Evolutionary conservation across 2,888 invertebrate species (phyloP).

Genomic region (Diadegma fenestrale): DNA sequence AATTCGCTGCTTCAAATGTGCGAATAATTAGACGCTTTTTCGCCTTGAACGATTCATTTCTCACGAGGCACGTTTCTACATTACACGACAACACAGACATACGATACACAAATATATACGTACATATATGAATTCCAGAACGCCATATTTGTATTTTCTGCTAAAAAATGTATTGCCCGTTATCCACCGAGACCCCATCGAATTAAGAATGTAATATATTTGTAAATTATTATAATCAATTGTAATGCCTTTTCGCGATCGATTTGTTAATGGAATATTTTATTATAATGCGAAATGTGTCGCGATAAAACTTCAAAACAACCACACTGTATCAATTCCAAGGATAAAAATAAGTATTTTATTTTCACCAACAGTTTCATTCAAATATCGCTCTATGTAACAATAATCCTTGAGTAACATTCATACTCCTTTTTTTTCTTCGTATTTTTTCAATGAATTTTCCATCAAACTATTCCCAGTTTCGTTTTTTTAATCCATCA

Average conservation of each 20-base stretch:
- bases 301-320: conserved; percentile 20
- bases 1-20: conserved; percentile 96
- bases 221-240: conserved; percentile 75
- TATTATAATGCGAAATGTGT: conserved; percentile 21
- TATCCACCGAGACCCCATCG: conserved; percentile 43
- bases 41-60: conserved; percentile 26
- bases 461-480: neutral
- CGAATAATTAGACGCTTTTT: conserved; percentile 85
- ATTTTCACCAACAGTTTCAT: conserved; percentile 35
- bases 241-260: conserved; percentile 59
- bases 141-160: conserved; percentile 79
- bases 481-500: conserved; percentile 26
- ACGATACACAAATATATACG: conserved; percentile 27
- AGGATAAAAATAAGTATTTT: conserved; percentile 61
- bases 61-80: conserved; percentile 50
- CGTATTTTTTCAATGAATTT: neutral
- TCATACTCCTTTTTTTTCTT: neutral
- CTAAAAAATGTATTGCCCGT: conserved; percentile 67
- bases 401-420: conserved; percentile 23
- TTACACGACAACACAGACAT: conserved; percentile 26
- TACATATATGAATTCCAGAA: conserved; percentile 46
- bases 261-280: conserved; percentile 18
- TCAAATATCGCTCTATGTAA: conserved; percentile 41
- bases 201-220: conserved; percentile 79
- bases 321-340: conserved; percentile 43